Base-by-base conservation (phyloP, 2,888 invertebrate genomes). In the Yponomeuta evonymella region DNA sequence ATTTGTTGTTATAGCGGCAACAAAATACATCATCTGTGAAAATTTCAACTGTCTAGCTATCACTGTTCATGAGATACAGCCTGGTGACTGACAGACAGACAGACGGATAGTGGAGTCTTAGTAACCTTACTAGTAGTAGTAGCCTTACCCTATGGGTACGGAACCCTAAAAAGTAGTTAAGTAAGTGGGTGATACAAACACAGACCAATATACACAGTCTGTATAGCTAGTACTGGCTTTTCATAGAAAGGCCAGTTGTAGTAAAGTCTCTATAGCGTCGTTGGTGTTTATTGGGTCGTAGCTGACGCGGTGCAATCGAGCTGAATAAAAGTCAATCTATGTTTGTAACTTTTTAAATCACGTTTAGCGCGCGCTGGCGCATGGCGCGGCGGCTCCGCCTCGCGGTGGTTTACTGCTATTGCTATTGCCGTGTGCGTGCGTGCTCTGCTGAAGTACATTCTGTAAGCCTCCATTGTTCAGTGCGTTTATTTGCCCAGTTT, bases 251-350 rank as follows among this genome's bases (percentile, higher is more conserved):
- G 23, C n/a, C n/a, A 64, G 64, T 29, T 29, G 64, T n/a, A 64
- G 30, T 23, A 29, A 4, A 36, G 67, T 43, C 12, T 67, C 23
- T 23, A 23, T 11, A 30, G 30, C 51, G 12, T 36, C 51, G 30
- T 51, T 68, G 51, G 30, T 58, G 48, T 68, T 68, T 68, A 68
- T 68, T 51, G 68, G 15, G 36, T 30, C 64, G 64, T n/a, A n/a
- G 43, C 67, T 67, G 15, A 36, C 33, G 29, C 67, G 36, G 29
- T 51, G 48, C 48, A 48, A 68, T 68, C 58, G 68, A 68, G 48
- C 68, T 51, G 51, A 68, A 68, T 48, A 68, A 68, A 68, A 68
- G 48, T 68, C 68, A 48, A 68, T 68, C 48, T 30, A 68, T 51
- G 51, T 68, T 68, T 68, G n/a, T 30, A 51, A 67, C 51, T 58